A percentile compares a stretch with the other conserved stretches of the same genome.
phyloP scores from a whole-genome alignment of 2,797 vertebrate genomes.

The Champsocephalus esox region DNA sequence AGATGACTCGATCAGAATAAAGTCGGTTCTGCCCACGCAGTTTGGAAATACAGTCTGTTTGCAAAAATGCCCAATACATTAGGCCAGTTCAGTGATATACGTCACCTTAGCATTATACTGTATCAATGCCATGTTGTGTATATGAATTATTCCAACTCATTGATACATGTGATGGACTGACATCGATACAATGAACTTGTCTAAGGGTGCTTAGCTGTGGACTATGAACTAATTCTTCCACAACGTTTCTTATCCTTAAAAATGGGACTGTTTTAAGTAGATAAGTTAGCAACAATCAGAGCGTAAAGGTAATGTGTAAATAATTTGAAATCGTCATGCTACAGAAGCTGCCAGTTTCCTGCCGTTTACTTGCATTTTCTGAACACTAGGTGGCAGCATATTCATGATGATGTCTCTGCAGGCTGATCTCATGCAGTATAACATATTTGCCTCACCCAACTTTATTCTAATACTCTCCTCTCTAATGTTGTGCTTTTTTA shows the following conservation, averaged over 20 bases:
- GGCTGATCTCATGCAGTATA: background rate
- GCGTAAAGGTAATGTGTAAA: background rate
- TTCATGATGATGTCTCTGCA: constrained; percentile 10
- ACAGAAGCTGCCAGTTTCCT: background rate
- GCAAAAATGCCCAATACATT: background rate
- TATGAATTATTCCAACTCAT: accelerated
- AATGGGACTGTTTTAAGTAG: background rate
- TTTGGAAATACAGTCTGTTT: background rate
- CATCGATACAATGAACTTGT: background rate
- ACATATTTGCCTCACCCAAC: background rate
- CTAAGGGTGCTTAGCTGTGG: background rate
- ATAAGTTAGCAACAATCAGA: background rate
- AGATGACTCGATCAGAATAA: background rate
- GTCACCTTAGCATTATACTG: background rate
- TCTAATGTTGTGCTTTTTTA: background rate
- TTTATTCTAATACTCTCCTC: background rate
- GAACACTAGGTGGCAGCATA: constrained; percentile 73
- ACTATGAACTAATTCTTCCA: too few species aligned
- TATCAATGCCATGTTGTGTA: background rate
- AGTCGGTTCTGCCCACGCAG: background rate
- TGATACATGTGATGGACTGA: background rate
- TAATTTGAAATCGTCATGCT: background rate
- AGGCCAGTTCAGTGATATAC: background rate
- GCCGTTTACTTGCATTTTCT: constrained; percentile 32
- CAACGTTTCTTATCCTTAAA: background rate